Percentiles rank a stretch among this genome's conserved stretches.
phyloP scores from a whole-genome alignment of 1,140 invertebrate species.

The Drosophila aff. region DNA sequence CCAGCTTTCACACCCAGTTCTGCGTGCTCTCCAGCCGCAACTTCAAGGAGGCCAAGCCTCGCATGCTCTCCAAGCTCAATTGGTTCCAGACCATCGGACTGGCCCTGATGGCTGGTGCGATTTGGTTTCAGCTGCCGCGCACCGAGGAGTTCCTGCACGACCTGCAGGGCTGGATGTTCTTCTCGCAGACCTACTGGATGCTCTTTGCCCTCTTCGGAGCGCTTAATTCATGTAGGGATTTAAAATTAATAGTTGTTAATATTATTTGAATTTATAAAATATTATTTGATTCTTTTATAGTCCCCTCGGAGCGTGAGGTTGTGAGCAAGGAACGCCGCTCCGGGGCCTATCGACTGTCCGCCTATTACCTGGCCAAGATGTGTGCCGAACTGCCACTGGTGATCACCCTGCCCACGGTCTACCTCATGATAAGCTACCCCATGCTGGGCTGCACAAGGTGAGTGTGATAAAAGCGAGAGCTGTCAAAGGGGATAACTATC shows the following conservation, averaged over 20 bases:
- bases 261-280: not conserved
- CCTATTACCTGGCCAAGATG: conserved; percentile 95
- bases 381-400: conserved; percentile 92
- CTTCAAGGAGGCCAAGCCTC: conserved; percentile 91
- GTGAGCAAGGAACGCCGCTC: conserved; percentile 93
- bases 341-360: conserved; percentile 93
- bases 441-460: conserved; percentile 88
- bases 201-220: conserved; percentile 93
- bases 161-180: conserved; percentile 95
- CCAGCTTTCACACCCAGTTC: conserved; percentile 93
- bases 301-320: conserved; percentile 93
- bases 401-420: conserved; percentile 91
- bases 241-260: too few species aligned
- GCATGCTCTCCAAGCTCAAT: conserved; percentile 93
- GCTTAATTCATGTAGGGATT: conserved; percentile 88
- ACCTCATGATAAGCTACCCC: conserved; percentile 92
- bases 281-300: conserved; percentile 86
- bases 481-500: too few species aligned
- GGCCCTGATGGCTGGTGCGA: conserved; percentile 90
- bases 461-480: not conserved
- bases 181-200: conserved; percentile 95
- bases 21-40: conserved; percentile 91
- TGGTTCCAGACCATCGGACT: conserved; percentile 92
- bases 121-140: conserved; percentile 92
- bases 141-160: conserved; percentile 91